These are phyloP conservation scores for Hirudo medicinalis DNA, from an alignment of 1,140 invertebrate genomes.

Conservation along the genomic window DNA sequence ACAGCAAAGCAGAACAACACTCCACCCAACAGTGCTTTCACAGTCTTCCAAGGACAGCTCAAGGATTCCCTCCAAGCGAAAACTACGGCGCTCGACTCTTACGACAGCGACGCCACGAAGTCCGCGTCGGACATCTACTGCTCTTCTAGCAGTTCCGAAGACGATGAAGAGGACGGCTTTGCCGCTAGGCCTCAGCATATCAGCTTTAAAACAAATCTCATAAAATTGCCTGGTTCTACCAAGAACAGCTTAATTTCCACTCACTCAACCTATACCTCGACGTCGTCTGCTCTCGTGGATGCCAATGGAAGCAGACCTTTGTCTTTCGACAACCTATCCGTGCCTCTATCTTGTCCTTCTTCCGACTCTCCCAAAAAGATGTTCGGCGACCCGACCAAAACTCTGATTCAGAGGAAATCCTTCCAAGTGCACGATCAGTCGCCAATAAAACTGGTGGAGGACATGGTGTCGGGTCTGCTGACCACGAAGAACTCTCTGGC, in stretches of 20 bases:
- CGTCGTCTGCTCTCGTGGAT: no score
- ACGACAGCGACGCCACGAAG: constrained; percentile 17
- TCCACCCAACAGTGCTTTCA: not conserved
- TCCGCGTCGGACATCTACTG: constrained; percentile 13
- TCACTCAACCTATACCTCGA: not conserved
- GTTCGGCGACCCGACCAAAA: not conserved
- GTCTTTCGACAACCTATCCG: not conserved
- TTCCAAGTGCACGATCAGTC: constrained; percentile 2
- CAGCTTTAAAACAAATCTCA: not conserved
- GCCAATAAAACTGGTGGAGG: constrained; percentile 25
- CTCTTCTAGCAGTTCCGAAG: not conserved
- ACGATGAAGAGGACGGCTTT: not conserved
- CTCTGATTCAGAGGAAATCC: not conserved
- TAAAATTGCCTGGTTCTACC: not conserved
- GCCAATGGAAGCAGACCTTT: no score
- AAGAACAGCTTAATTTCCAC: not conserved
- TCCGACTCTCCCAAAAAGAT: not conserved
- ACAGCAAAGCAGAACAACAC: not conserved
- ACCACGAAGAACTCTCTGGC: constrained; percentile 20
- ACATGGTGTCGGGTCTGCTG: constrained; percentile 25
- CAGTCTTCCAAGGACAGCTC: not conserved
- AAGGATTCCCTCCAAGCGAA: not conserved
- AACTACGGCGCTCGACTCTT: not conserved
- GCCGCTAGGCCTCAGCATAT: not conserved
- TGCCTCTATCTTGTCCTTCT: not conserved